These are phyloP conservation scores for Homalodisca vitripennis DNA, from an alignment of 1,140 invertebrate genomes.

Conservation along the genomic window DNA sequence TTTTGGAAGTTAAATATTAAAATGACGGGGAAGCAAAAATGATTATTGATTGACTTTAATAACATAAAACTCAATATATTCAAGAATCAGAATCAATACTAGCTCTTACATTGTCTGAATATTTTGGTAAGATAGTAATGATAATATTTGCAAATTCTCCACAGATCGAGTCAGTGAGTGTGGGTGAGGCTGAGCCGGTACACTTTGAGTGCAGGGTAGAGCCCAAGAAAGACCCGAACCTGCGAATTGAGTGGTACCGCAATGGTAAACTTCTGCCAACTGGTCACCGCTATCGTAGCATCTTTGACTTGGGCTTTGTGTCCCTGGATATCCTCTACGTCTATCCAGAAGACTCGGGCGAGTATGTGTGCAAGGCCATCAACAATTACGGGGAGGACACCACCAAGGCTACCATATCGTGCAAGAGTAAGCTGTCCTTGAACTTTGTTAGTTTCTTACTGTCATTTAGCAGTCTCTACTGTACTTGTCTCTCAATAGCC, in stretches of 20 bases:
- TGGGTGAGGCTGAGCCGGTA: slow-evolving; percentile 87
- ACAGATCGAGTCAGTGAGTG: slow-evolving; percentile 73
- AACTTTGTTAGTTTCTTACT: slow-evolving; percentile 21
- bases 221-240: slow-evolving; percentile 90
- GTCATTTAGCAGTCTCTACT: not conserved
- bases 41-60: too few relatives aligned
- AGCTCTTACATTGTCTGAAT: too few relatives aligned
- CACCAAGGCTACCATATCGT: slow-evolving; percentile 79
- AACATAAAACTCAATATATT: too few relatives aligned
- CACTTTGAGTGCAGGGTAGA: slow-evolving; percentile 94
- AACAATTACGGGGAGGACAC: slow-evolving; percentile 88
- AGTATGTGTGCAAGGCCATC: slow-evolving; percentile 85
- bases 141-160: too few relatives aligned
- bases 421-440: slow-evolving; percentile 65
- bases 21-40: too few relatives aligned
- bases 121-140: too few relatives aligned
- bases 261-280: slow-evolving; percentile 85
- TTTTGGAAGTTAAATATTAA: too few relatives aligned
- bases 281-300: slow-evolving; percentile 82
- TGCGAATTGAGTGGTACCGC: slow-evolving; percentile 90
- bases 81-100: too few relatives aligned
- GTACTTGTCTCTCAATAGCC: too few relatives aligned
- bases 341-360: slow-evolving; percentile 90
- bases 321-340: slow-evolving; percentile 92
- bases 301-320: slow-evolving; percentile 93